phyloP scores from a whole-genome alignment of 2,113 vertebrate species.

The Sceloporus undulatus region DNA sequence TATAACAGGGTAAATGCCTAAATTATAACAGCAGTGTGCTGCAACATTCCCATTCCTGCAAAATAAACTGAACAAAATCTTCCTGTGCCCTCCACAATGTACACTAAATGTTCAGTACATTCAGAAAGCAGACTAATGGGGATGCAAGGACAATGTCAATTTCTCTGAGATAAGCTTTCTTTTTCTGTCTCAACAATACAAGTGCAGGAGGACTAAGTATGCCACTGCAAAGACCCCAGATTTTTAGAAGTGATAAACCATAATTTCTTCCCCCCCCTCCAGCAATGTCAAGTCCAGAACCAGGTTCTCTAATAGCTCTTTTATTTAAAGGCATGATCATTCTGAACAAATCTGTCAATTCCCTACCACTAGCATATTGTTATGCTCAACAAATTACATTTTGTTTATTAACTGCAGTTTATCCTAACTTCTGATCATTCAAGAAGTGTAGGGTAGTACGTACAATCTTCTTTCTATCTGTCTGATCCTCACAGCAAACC shows the following conservation, averaged over 20 bases:
- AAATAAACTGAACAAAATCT: conserved; percentile 21
- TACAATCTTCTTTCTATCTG: background rate
- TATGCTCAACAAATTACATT: background rate
- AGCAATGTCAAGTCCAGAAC: background rate
- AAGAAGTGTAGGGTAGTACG: background rate
- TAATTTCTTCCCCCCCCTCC: background rate
- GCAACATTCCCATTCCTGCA: conserved; percentile 8
- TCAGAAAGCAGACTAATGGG: conserved; percentile 34
- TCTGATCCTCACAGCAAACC: background rate
- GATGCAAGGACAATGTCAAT: conserved; percentile 18
- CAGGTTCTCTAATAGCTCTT: conserved; percentile 12
- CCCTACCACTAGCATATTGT: background rate
- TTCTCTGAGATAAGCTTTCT: conserved; percentile 1
- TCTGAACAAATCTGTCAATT: background rate
- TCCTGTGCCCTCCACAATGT: conserved; percentile 26
- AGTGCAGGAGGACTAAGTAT: conserved; percentile 18
- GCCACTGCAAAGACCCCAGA: background rate
- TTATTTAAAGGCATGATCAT: conserved; percentile 7
- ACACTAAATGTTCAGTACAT: conserved; percentile 2
- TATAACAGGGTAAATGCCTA: conserved; percentile 5
- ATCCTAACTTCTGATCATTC: background rate
- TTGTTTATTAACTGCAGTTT: background rate
- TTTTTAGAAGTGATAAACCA: background rate
- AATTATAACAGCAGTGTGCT: background rate
- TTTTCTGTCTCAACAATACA: background rate